Evolutionary conservation across 2,113 vertebrate genomes (phyloP).

Genomic region (Callopanchax toddi): DNA sequence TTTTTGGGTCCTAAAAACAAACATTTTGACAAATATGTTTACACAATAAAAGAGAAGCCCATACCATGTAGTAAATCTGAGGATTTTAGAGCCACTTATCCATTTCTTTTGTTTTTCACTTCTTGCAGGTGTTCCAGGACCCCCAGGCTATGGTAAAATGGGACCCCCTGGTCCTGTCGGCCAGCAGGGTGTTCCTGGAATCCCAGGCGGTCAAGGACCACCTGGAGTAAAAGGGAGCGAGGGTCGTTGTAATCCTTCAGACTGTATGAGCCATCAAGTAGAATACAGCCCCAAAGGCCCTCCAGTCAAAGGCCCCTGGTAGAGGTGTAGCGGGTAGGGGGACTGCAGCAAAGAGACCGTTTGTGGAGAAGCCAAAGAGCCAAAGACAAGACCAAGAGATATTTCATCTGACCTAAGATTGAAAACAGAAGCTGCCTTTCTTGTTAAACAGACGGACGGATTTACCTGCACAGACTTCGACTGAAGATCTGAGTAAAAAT

Average conservation of each 20-base stretch:
- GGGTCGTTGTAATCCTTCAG: constrained; percentile 89
- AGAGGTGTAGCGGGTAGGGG: constrained; percentile 35
- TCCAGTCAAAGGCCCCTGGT: constrained; percentile 88
- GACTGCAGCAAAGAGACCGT: constrained; percentile 40
- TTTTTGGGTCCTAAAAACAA: no score
- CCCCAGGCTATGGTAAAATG: constrained; percentile 92
- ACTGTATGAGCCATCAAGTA: constrained; percentile 88
- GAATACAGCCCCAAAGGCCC: constrained; percentile 90
- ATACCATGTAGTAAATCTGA: no score
- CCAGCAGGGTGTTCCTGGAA: constrained; percentile 94
- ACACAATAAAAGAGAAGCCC: no score
- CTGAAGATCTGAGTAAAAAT: constrained; percentile 33
- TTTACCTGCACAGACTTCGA: constrained; percentile 1
- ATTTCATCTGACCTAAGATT: constrained; percentile 33
- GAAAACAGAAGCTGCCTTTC: constrained; percentile 31
- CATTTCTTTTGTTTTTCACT: not conserved
- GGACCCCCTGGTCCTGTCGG: constrained; percentile 89
- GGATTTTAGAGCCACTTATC: not conserved
- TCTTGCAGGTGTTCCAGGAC: constrained; percentile 86
- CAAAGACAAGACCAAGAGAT: constrained; percentile 43
- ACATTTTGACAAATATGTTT: no score
- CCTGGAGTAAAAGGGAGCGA: constrained; percentile 86
- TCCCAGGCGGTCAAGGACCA: constrained; percentile 86
- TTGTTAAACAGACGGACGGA: constrained; percentile 31
- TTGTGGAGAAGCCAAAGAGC: constrained; percentile 29